Percentiles rank a stretch among this genome's conserved stretches.
phyloP scores from a whole-genome alignment of 2,888 invertebrate genomes.

The Drosophila rellima region DNA sequence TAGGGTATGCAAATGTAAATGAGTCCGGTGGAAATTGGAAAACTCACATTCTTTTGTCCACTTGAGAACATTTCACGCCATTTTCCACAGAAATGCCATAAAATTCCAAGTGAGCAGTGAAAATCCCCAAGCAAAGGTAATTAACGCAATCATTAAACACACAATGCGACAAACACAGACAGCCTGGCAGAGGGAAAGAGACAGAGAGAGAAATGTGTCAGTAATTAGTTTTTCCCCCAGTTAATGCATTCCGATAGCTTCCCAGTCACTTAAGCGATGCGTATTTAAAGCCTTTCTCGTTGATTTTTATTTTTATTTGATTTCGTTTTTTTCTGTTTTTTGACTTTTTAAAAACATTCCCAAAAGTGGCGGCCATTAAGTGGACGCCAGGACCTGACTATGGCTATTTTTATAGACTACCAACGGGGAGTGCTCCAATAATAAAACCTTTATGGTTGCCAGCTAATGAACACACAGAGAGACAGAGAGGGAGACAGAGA shows the following conservation, averaged over 20 bases:
- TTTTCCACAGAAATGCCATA: conserved; percentile 72
- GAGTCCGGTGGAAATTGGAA: conserved; percentile 27
- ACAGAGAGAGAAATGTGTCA: conserved; percentile 46
- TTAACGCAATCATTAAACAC: conserved; percentile 72
- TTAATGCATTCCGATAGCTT: conserved; percentile 82
- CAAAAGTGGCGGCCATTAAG: conserved; percentile 65
- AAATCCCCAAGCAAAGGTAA: conserved; percentile 66
- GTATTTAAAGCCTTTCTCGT: conserved; percentile 77
- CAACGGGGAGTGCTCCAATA: conserved; percentile 58
- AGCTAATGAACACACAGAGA: conserved; percentile 62
- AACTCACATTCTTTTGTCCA: conserved; percentile 40
- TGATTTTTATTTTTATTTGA: conserved; percentile 78
- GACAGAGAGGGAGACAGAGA: background rate
- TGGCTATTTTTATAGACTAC: conserved; percentile 63
- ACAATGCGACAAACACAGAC: conserved; percentile 7
- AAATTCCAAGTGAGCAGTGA: conserved; percentile 61
- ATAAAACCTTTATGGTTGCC: conserved; percentile 63
- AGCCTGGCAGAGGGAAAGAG: conserved; percentile 10
- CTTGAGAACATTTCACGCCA: conserved; percentile 74
- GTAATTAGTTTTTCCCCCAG: conserved; percentile 83
- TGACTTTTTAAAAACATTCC: conserved; percentile 42
- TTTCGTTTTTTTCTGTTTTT: conserved; percentile 31
- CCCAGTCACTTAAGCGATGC: conserved; percentile 55
- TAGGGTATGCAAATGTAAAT: conserved; percentile 30
- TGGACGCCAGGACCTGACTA: conserved; percentile 60